These are phyloP conservation scores for Aphodius granarius DNA, from an alignment of 2,888 invertebrate genomes.

Conservation along the genomic window DNA sequence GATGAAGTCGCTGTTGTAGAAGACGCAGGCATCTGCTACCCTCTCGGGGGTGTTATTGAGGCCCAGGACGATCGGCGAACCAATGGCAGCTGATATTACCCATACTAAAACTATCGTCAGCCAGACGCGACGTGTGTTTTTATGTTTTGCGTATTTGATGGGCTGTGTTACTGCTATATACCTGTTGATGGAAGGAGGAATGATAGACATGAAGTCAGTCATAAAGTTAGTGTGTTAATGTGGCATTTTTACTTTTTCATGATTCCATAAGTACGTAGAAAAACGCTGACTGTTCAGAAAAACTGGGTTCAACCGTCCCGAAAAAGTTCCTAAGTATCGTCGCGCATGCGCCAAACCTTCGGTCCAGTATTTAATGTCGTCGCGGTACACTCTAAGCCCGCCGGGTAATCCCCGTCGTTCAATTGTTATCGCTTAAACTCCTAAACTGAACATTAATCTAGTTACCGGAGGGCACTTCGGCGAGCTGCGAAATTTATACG, in stretches of 20 bases:
- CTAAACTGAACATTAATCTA: slow-evolving; percentile 7
- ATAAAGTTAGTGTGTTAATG: neutral
- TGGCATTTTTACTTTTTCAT: no score
- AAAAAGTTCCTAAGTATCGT: no score
- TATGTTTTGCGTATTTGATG: slow-evolving; percentile 98
- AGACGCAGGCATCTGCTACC: slow-evolving; percentile 83
- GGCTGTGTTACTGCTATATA: slow-evolving; percentile 99
- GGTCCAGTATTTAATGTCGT: neutral
- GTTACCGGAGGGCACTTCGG: neutral
- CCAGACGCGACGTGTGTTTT: slow-evolving; percentile 93
- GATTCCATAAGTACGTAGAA: neutral
- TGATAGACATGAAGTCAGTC: no score
- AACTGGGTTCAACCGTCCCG: neutral
- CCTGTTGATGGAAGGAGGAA: slow-evolving; percentile 60
- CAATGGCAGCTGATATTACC: slow-evolving; percentile 94
- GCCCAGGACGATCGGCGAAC: slow-evolving; percentile 94
- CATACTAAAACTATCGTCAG: slow-evolving; percentile 94
- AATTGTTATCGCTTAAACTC: neutral
- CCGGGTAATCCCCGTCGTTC: neutral
- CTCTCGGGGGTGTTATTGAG: slow-evolving; percentile 91
- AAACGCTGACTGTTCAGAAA: no score
- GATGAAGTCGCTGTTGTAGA: slow-evolving; percentile 98
- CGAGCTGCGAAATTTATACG: neutral
- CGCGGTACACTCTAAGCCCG: neutral
- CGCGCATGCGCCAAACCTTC: neutral